Base-by-base conservation (phyloP, 2,113 vertebrate genomes). In the Rhineura floridana region DNA sequence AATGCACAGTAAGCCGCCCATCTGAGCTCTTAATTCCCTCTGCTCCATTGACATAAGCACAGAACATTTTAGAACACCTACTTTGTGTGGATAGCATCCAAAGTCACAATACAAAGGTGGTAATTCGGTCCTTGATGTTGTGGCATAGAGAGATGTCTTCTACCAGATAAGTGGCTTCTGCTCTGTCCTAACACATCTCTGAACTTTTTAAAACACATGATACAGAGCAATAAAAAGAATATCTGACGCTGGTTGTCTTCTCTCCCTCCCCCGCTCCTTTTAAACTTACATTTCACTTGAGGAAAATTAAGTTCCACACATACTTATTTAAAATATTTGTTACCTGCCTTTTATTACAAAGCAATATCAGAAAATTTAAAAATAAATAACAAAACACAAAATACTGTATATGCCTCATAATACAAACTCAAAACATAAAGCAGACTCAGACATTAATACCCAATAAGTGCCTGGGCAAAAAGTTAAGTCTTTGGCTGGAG, bases 81-180 rank as follows among this genome's bases (percentile, higher is more conserved):
- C 19, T 62, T 48, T 46, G n/a, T 12, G 67, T 73, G 78, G 50
- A 39, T 28, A 6, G 39, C 10, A 48, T 70, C 39, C n/a, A 84
- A 84, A 85, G 12, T 39, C 25, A 52, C 10, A 48, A 21, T 8
- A 8, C 30, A 33, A 6, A 21, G 17, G 6, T 17, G 50, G 0
- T 30, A 76, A 81, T 92, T 88, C 46, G 83, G 0, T 73, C 67
- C 62, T 75, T 92, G 36, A 46, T 84, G 42, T 78, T 46, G 7
- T 39, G 28, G 33, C 33, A 69, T 0, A 21, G 50, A 79, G 11
- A 33, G 62, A 2, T 19, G 65, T 23, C 33, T 30, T 87, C 30
- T 13, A 76, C 21, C 44, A 2, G 21, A 44, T 4, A 81, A 81
- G 0, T 21, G 6, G 19, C 44, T 55, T 89, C 87, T 1, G 6